phyloP scores from a whole-genome alignment of 2,797 vertebrate genomes.

The Rhodeus uyekii region DNA sequence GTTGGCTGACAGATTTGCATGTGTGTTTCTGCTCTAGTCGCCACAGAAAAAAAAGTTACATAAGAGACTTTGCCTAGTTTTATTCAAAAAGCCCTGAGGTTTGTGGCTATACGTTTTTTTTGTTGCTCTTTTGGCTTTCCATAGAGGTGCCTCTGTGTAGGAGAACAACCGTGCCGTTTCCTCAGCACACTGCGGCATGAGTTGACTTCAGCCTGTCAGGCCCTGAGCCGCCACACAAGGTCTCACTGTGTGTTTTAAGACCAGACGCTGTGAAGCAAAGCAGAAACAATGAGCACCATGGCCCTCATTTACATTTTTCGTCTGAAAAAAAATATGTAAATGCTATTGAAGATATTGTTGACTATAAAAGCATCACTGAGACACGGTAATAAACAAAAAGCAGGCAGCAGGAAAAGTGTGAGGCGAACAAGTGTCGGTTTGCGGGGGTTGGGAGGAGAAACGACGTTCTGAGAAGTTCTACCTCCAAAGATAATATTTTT shows the following conservation, averaged over 20 bases:
- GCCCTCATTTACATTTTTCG: background rate
- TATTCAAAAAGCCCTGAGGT: slow-evolving; percentile 50
- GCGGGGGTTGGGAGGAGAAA: background rate
- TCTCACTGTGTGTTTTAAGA: slow-evolving; percentile 41
- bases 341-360: background rate
- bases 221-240: slow-evolving; percentile 14
- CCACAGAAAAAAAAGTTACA: slow-evolving; percentile 31
- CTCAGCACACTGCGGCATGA: background rate
- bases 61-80: slow-evolving; percentile 30
- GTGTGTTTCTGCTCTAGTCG: slow-evolving; percentile 36
- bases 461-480: background rate
- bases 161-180: slow-evolving; percentile 40
- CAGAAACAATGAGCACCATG: slow-evolving; percentile 15
- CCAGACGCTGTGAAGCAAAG: background rate
- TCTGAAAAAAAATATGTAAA: background rate
- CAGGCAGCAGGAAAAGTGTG: background rate
- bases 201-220: background rate
- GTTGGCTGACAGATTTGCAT: slow-evolving; percentile 49
- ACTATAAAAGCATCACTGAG: no score
- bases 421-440: background rate
- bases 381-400: background rate
- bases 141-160: slow-evolving; percentile 44
- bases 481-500: slow-evolving; percentile 59
- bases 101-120: slow-evolving; percentile 2
- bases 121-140: slow-evolving; percentile 32